Evolutionary conservation across 2,113 vertebrate genomes (phyloP).

Genomic region (Pteruthius melanotis): DNA sequence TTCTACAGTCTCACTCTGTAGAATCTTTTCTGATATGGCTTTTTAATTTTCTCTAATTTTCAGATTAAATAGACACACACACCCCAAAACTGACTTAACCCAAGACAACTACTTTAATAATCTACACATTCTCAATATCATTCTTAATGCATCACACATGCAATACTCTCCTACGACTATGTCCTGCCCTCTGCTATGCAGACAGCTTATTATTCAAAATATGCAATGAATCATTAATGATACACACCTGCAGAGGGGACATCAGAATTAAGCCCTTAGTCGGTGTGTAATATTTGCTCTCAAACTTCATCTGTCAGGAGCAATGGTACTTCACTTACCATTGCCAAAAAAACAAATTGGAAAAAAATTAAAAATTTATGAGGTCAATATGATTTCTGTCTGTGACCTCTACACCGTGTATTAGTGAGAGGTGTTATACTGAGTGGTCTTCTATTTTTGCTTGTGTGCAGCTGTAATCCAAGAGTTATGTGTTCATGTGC

Average conservation of each 20-base stretch:
- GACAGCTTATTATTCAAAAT: conserved; percentile 60
- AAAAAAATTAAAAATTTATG: neutral
- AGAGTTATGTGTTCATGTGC: neutral
- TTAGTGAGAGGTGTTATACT: neutral
- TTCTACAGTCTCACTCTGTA: neutral
- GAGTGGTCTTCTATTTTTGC: neutral
- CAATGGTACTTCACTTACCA: neutral
- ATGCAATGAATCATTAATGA: conserved; percentile 64
- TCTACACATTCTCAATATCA: neutral
- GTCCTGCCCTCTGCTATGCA: conserved; percentile 3
- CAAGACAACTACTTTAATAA: conserved; percentile 32
- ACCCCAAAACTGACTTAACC: neutral
- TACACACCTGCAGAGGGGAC: neutral
- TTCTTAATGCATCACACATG: conserved; percentile 39
- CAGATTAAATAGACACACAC: neutral
- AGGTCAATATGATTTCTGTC: neutral
- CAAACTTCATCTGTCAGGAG: neutral
- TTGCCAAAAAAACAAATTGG: neutral
- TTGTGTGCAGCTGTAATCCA: neutral
- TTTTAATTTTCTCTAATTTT: conserved; percentile 20
- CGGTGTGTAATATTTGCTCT: neutral
- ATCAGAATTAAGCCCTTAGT: conserved; percentile 39
- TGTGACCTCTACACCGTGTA: neutral
- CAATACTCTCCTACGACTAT: conserved; percentile 13
- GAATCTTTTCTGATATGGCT: neutral